phyloP scores from a whole-genome alignment of 2,888 invertebrate genomes.

The Cryptocheilus praepositus region DNA sequence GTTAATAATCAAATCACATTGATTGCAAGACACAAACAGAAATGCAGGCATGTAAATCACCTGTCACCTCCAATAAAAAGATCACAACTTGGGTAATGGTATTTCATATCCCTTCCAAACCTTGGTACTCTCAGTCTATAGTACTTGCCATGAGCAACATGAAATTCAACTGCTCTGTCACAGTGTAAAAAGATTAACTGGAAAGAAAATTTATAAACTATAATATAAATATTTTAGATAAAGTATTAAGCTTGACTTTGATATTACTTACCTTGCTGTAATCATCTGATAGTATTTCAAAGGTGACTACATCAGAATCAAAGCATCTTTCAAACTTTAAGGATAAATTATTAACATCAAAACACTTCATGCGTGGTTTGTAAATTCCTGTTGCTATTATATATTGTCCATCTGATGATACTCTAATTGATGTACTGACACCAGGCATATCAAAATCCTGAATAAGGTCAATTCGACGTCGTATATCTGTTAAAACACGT shows the following conservation, averaged over 20 bases:
- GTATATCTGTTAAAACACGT: constrained; percentile 79
- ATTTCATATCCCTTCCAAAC: constrained; percentile 95
- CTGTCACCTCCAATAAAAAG: constrained; percentile 92
- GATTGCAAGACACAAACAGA: constrained; percentile 1
- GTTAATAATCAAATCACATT: not conserved
- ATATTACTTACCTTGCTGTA: constrained; percentile 87
- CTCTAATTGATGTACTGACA: constrained; percentile 88
- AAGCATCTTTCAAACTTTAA: constrained; percentile 98
- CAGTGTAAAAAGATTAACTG: constrained; percentile 92
- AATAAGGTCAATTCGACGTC: constrained; percentile 94
- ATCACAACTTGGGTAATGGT: constrained; percentile 93
- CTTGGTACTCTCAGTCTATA: constrained; percentile 94
- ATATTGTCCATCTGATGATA: constrained; percentile 94
- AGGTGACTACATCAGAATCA: constrained; percentile 96
- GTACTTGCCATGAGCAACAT: constrained; percentile 94
- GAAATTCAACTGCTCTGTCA: constrained; percentile 96
- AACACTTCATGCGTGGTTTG: constrained; percentile 97
- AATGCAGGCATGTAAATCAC: constrained; percentile 75
- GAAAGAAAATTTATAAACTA: constrained; percentile 28
- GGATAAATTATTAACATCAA: constrained; percentile 95
- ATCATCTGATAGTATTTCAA: constrained; percentile 95
- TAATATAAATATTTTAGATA: constrained; percentile 7
- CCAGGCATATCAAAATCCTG: constrained; percentile 99
- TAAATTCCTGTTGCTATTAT: constrained; percentile 95
- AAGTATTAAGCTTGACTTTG: not conserved